A percentile compares a stretch with the other conserved stretches of the same genome.
phyloP scores from a whole-genome alignment of 2,888 invertebrate genomes.

The Agrotis clavis region DNA sequence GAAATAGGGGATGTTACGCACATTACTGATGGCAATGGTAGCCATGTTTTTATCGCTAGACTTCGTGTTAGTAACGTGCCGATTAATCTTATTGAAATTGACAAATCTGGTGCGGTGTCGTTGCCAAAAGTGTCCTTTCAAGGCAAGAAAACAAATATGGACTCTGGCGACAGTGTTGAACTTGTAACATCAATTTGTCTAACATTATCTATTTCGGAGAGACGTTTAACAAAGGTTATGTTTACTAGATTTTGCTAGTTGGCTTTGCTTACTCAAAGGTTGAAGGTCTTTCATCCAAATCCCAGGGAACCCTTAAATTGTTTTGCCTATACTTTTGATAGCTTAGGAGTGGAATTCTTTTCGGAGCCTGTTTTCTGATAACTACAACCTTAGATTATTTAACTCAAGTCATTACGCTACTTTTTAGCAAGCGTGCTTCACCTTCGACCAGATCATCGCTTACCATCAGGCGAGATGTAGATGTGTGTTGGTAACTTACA shows the following conservation, averaged over 20 bases:
- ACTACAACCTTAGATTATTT: too few relatives aligned
- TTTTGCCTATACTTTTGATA: too few relatives aligned
- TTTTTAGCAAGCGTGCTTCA: too few relatives aligned
- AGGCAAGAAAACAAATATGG: slow-evolving; percentile 7
- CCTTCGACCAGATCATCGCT: too few relatives aligned
- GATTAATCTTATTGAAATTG: slow-evolving; percentile 42
- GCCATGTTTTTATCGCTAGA: slow-evolving; percentile 30
- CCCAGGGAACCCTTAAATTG: too few relatives aligned
- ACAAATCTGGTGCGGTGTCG: slow-evolving; percentile 28
- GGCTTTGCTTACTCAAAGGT: not conserved
- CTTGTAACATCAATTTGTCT: slow-evolving; percentile 16
- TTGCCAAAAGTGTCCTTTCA: slow-evolving; percentile 26
- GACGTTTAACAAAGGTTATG: not conserved
- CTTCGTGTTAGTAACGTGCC: slow-evolving; percentile 5
- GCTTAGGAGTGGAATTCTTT: too few relatives aligned
- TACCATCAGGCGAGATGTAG: too few relatives aligned
- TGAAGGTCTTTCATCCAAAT: too few relatives aligned
- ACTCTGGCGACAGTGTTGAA: not conserved
- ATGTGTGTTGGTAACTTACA: not conserved
- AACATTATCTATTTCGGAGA: slow-evolving; percentile 4
- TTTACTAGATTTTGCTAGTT: not conserved
- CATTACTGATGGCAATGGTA: not conserved
- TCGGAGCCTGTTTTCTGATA: too few relatives aligned
- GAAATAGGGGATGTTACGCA: slow-evolving; percentile 38
- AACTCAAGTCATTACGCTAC: too few relatives aligned